Evolutionary conservation across 2,113 vertebrate species (phyloP).

Genomic region (Lasiurus borealis): DNA sequence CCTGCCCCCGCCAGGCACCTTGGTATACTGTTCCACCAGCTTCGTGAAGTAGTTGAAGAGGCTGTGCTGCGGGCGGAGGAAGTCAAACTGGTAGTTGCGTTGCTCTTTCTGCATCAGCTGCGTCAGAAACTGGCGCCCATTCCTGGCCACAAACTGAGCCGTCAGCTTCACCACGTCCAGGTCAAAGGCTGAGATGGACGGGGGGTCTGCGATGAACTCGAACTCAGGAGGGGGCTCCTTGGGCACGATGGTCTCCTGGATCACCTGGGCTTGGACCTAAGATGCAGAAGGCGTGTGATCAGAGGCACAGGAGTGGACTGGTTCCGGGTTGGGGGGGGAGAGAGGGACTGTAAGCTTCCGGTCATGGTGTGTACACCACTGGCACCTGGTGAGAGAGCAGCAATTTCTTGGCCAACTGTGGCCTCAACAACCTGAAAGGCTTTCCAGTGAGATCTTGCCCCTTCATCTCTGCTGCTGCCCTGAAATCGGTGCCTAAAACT

Average conservation of each 20-base stretch:
- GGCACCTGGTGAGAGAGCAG: neutral
- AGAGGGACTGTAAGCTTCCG: neutral
- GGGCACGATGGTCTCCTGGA: constrained; percentile 95
- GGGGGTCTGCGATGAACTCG: constrained; percentile 98
- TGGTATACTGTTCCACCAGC: constrained; percentile 99
- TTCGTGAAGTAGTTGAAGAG: constrained; percentile 99
- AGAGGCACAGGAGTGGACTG: neutral
- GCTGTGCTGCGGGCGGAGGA: constrained; percentile 98
- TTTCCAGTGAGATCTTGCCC: neutral
- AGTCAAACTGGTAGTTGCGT: constrained; percentile 99
- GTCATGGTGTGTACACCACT: neutral
- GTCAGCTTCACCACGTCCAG: constrained; percentile 98
- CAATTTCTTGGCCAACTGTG: neutral
- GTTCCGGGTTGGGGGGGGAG: neutral
- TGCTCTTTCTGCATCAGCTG: constrained; percentile 99
- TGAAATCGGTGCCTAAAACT: constrained; percentile 10
- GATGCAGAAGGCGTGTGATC: neutral
- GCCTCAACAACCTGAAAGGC: neutral
- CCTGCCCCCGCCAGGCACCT: constrained; percentile 86
- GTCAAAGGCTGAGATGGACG: constrained; percentile 98
- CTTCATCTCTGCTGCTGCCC: neutral
- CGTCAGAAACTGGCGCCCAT: constrained; percentile 97
- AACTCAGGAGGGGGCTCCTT: constrained; percentile 98
- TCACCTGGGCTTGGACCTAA: constrained; percentile 97
- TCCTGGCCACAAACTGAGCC: constrained; percentile 97